Evolutionary conservation across 2,888 invertebrate species (phyloP), one percentile per base, ranked within the genome.

Genomic region (Watsonalla binaria): DNA sequence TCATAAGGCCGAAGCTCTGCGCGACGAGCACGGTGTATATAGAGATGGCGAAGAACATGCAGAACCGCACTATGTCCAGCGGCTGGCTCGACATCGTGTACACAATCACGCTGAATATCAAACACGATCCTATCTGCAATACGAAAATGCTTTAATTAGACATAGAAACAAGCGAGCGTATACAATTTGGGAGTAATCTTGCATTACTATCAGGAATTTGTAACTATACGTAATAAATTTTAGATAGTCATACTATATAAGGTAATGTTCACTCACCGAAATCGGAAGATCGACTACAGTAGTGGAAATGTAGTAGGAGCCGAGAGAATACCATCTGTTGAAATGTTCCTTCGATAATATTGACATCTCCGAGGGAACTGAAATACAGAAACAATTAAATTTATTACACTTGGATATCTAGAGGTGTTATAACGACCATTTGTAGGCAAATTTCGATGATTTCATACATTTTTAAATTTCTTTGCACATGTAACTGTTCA

Each of bases 1-100:
- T 95, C 91, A 97, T 94, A 1, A 98, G 92, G 0, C 98, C 98
- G 63, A 98, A 93, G 74, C 97, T 96, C 87, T 98, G 98, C 0
- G 98, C 97, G 2, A 98, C 97, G 54, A 98, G 94, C 14, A 96
- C 95, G 0, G 96, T 94, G 64, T 97, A 92, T 51, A 96, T 82
- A 56, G 96, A 95, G 51, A 98, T 95, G 5, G 93, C 90, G 69
- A 96, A 94, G 88, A 98, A 98, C 95, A 98, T 96, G 53, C 90
- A 84, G 78, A 98, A 97, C 48, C 98, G 92, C 42, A 92, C 80
- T 57, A 93, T 82, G 73, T 97, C 97, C 74, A 94, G 84, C 0
- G 98, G 98, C 86, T 99, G 98, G 2, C 94, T 93, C 0, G 98
- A 98, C 96, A 98, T 96, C 68, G 94, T 92, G 84, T 98, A 99